phyloP scores from a whole-genome alignment of 92 coral and sea anemone genomes.

The Desmophyllum pertusum region DNA sequence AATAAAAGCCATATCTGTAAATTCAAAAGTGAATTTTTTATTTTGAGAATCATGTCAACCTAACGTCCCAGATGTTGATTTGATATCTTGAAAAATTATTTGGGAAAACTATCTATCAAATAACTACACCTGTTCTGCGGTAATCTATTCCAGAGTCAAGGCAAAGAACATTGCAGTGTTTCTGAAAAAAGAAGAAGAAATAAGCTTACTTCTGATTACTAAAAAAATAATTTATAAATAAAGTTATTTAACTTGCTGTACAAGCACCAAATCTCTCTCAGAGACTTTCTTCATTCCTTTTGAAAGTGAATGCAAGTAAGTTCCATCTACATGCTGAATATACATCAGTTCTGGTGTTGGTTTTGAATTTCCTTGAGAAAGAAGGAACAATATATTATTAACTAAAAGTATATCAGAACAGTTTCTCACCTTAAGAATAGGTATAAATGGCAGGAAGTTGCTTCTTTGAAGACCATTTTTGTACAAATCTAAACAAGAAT shows the following conservation, averaged over 20 bases:
- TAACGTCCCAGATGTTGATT: no score
- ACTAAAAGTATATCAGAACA: not conserved
- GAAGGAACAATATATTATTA: not conserved
- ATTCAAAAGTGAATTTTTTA: not conserved
- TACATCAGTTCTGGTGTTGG: no score
- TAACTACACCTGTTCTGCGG: constrained; percentile 79
- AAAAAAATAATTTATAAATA: no score
- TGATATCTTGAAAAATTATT: no score
- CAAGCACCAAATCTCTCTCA: no score
- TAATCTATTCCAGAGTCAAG: constrained; percentile 94
- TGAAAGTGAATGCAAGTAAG: no score
- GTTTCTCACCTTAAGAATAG: constrained; percentile 84
- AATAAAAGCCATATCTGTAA: constrained; percentile 78
- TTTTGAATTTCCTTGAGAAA: no score
- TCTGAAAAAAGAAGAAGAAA: constrained; percentile 48
- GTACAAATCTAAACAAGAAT: constrained; percentile 71
- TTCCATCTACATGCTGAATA: no score
- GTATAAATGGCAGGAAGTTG: constrained; percentile 94
- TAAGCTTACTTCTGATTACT: no score
- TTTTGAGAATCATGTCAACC: no score
- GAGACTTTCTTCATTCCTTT: no score
- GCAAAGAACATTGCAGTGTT: constrained; percentile 80
- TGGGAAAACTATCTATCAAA: not conserved
- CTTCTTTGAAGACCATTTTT: constrained; percentile 98
- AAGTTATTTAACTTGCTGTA: no score